phyloP scores from a whole-genome alignment of 2,888 invertebrate species.

The Falcaria lacertinaria region DNA sequence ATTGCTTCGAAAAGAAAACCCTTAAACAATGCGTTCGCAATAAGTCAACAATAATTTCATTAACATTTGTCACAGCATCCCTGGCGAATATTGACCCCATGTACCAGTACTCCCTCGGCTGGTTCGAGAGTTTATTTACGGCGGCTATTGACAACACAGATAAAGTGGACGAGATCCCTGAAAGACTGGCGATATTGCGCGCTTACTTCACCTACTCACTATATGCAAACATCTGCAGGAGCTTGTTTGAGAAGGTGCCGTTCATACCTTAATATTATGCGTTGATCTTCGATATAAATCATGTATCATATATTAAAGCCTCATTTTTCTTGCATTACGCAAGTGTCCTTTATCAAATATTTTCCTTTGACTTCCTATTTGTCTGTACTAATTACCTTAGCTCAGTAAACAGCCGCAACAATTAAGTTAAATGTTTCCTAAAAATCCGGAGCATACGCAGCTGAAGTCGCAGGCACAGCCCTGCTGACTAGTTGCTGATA shows the following conservation, averaged over 20 bases:
- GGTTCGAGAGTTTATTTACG: constrained; percentile 95
- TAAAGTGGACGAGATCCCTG: constrained; percentile 88
- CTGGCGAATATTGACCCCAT: constrained; percentile 96
- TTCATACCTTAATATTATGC: background rate
- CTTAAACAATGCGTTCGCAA: no score
- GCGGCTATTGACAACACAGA: constrained; percentile 92
- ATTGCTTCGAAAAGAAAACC: no score
- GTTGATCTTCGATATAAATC: no score
- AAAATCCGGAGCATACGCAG: no score
- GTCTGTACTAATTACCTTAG: no score
- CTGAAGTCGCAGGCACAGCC: no score
- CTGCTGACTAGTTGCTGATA: no score
- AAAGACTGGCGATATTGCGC: constrained; percentile 86
- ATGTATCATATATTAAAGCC: no score
- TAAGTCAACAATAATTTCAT: constrained; percentile 4
- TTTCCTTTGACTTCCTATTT: no score
- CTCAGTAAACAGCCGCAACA: no score
- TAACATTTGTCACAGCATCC: constrained; percentile 78
- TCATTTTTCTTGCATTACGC: background rate
- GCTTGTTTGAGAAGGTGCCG: constrained; percentile 92
- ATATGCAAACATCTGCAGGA: constrained; percentile 94
- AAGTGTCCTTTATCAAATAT: no score
- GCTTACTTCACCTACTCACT: constrained; percentile 93
- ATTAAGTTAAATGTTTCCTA: no score
- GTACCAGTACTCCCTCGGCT: constrained; percentile 97